Conservation (phyloP, 2,888 invertebrate genomes). For the Torymus auratus region DNA sequence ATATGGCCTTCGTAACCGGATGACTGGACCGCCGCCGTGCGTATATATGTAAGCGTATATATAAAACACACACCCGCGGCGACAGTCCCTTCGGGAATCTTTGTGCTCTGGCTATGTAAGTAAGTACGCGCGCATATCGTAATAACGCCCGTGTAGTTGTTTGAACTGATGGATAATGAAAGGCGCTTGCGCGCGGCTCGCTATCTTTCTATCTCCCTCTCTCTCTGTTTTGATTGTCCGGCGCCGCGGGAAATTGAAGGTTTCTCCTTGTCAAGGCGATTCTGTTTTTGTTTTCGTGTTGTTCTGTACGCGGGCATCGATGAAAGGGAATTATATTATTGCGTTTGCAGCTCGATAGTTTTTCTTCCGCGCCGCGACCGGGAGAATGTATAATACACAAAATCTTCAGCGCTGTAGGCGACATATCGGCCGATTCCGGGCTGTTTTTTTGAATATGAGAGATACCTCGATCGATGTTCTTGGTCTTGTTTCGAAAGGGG, state of each 20-base stretch:
- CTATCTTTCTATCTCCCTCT: no score
- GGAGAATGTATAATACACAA: no score
- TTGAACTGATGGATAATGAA: constrained; percentile 25
- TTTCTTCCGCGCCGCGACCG: no score
- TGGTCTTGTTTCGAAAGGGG: no score
- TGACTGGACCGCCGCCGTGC: constrained; percentile 45
- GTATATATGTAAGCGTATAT: neutral
- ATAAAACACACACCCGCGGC: constrained; percentile 27
- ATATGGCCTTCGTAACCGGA: constrained; percentile 60
- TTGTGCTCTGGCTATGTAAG: neutral
- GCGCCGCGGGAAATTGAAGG: constrained; percentile 27
- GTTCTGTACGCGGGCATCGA: no score
- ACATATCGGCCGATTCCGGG: no score
- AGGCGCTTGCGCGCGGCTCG: neutral
- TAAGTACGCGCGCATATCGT: neutral
- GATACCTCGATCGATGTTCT: no score
- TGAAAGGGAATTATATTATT: no score
- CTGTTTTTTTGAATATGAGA: no score
- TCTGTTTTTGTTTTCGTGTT: neutral
- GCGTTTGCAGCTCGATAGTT: no score
- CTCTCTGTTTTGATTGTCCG: constrained; percentile 21
- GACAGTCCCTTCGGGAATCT: constrained; percentile 52
- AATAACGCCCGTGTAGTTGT: neutral
- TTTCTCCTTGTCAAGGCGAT: constrained; percentile 1
- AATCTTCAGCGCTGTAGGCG: no score